A percentile compares a stretch with the other conserved stretches of the same genome.
phyloP scores from a whole-genome alignment of 2,797 vertebrate species.

The Ispidina picta region DNA sequence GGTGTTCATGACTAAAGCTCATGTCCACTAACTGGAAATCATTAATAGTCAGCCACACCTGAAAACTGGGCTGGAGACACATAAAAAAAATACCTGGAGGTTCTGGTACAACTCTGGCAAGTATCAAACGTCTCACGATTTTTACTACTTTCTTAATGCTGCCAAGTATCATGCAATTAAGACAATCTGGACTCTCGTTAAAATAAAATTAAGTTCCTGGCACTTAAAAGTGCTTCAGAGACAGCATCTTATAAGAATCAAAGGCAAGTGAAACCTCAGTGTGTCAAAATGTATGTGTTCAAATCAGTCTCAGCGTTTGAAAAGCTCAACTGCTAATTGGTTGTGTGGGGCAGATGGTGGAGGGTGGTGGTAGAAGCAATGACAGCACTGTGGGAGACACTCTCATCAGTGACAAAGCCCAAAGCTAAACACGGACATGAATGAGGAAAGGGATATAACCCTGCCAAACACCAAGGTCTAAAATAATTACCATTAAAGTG shows the following conservation, averaged over 20 bases:
- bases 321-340: background rate
- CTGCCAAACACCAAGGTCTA: background rate
- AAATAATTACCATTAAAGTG: background rate
- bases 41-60: constrained; percentile 26
- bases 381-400: background rate
- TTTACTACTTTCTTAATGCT: background rate
- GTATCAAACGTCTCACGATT: constrained; percentile 34
- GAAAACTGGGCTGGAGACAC: background rate
- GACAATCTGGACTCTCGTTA: constrained; percentile 43
- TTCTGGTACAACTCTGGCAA: constrained; percentile 28
- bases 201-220: constrained; percentile 22
- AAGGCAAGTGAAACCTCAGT: constrained; percentile 30
- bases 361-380: background rate
- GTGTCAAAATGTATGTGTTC: background rate
- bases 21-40: constrained; percentile 28
- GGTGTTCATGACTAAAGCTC: background rate
- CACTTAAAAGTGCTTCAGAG: constrained; percentile 38
- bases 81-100: background rate
- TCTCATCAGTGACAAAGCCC: background rate
- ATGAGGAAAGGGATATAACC: background rate
- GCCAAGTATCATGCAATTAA: constrained; percentile 62
- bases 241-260: constrained; percentile 7
- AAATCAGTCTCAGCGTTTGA: background rate
- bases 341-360: background rate
- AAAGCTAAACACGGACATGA: rapidly evolving